Evolutionary conservation across 2,113 vertebrate species (phyloP).

Genomic region (Malurus elegans): DNA sequence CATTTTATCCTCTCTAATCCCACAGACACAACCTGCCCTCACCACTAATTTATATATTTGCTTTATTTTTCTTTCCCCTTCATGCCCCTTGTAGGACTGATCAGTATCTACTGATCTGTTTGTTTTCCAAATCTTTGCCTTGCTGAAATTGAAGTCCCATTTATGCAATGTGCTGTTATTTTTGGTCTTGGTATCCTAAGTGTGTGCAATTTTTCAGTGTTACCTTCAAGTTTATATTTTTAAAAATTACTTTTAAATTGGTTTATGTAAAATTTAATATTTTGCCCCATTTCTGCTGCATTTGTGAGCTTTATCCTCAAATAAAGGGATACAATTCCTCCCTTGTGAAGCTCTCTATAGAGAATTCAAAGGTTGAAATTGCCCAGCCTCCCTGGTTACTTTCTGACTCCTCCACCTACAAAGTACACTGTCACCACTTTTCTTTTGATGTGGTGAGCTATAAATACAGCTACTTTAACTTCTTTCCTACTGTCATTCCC

Average conservation of each 20-base stretch:
- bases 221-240: neutral
- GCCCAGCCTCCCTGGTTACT: neutral
- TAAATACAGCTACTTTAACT: neutral
- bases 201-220: neutral
- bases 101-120: neutral
- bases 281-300: neutral
- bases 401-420: neutral
- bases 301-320: neutral
- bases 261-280: neutral
- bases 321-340: neutral
- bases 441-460: neutral
- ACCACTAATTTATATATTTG: neutral
- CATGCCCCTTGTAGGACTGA: neutral
- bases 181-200: neutral
- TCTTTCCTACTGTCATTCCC: neutral
- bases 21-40: neutral
- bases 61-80: fast-evolving
- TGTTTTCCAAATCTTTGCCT: neutral
- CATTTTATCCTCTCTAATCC: neutral
- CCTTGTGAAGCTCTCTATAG: neutral
- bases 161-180: neutral
- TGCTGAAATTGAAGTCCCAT: neutral
- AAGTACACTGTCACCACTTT: neutral
- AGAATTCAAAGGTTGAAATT: neutral
- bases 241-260: neutral